Percentiles rank a stretch among this genome's conserved stretches.
These are phyloP conservation scores for Smittia aterrima DNA, from an alignment of 2,888 invertebrate species.

Conservation along the genomic window DNA sequence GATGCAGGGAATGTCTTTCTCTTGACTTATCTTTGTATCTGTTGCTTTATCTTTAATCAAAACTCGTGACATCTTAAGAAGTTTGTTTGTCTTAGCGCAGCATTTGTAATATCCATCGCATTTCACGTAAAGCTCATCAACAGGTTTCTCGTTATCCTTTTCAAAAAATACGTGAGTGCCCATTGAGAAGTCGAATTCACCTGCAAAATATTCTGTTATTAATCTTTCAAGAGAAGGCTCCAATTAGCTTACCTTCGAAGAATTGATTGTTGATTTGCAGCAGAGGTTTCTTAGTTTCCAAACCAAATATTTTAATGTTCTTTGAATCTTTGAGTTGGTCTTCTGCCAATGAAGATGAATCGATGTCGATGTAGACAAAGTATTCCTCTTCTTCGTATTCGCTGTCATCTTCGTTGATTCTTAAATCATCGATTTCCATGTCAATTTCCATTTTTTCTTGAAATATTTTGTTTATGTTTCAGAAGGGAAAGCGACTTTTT, in stretches of 20 bases:
- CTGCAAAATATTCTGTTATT: not conserved
- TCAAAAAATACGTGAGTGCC: constrained; percentile 38
- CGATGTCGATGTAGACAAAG: constrained; percentile 17
- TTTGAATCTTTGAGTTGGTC: not conserved
- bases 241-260: constrained; percentile 29
- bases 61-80: constrained; percentile 18
- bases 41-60: not conserved
- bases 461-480: not conserved
- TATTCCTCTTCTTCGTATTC: constrained; percentile 15
- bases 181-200: constrained; percentile 33
- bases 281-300: constrained; percentile 21
- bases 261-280: constrained; percentile 29
- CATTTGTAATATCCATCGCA: constrained; percentile 11
- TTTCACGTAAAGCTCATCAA: constrained; percentile 19
- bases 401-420: not conserved
- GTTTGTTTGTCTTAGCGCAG: constrained; percentile 16
- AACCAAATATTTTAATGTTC: not conserved
- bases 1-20: not conserved
- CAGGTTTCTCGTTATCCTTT: not conserved
- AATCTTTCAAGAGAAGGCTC: not conserved
- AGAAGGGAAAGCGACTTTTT: not conserved
- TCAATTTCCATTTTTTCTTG: not conserved
- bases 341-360: constrained; percentile 7
- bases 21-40: not conserved
- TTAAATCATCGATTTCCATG: not conserved